Evolutionary conservation across 2,888 invertebrate genomes (phyloP), one percentile per base, ranked within the genome.

Genomic region (Sialis fuliginosa): DNA sequence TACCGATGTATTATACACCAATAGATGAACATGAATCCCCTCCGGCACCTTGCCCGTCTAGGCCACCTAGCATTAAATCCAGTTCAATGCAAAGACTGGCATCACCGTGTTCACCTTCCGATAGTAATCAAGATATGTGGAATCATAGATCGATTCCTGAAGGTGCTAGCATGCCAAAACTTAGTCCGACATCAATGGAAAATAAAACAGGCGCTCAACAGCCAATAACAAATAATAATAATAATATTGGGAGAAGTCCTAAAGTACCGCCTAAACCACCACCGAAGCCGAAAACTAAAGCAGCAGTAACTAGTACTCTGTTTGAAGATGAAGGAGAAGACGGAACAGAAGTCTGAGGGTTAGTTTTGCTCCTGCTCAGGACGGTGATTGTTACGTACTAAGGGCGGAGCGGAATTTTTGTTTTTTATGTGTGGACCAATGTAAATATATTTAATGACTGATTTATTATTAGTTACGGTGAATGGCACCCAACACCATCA

Each of bases 281-380:
- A 8, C 86, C 86, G 32, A 85, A 85, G 56, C 85, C 85, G 45
- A 86, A 84, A 66, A 86, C 85, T 71, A 78, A 81, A 54, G 71
- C 75, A 10, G 72, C 72, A 45, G 71, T 79, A 5, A 77, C 72
- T 56, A 84, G 84, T 55, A 85, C 86, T 50, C 65, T 87, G 52
- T 87, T 86, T 59, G 87, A 88, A 61, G 88, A 88, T 61, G 88
- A 88, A 65, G 85, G 86, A 32, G 88, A 88, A 60, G 87, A 88
- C 55, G 88, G 88, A 53, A 88, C 88, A 56, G 88, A 88, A 71
- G 88, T 88, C 71, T 85, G 79, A 73, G 68, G 66, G 56, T 62
- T 60, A 62, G 62, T 64, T 54, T 58, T 56, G 58, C 60, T 61
- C 60, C 62, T 61, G 58, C 58, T 62, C 42, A 48, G 52, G 49